Base-by-base conservation (phyloP, 2,888 invertebrate genomes). In the Temnothorax ravouxi region DNA sequence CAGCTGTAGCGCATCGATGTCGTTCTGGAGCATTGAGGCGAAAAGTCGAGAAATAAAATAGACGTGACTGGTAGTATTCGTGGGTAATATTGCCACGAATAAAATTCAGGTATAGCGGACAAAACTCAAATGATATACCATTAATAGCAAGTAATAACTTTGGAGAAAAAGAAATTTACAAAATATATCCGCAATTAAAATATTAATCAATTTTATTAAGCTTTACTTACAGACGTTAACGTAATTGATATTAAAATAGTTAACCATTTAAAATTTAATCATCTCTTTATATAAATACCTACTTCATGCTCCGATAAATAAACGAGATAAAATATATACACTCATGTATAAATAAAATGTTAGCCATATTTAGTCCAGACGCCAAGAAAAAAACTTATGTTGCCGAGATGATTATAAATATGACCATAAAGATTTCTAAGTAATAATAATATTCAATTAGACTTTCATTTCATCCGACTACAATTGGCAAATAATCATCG, bases 1-100 rank as follows among this genome's bases (percentile, higher is more conserved):
- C 69, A 79, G 69, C 69, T 79, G 69, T 21, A 59, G 54, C 79
- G 79, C 79, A 56, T 56, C 79, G 79, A 79, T 79, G 79, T 59
- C 69, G 69, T 69, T 69, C 15, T 34, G 56, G 15, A 56, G 79
- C 56, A 69, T 15, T 21, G 69, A 56, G 18, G 69, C 79, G 69
- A 69, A 79, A 79, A 79, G 79, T 69, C 56, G 56, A 56, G 69
- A 56, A 79, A 79, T 79, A 79, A 79, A 79, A 6, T 59, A 59
- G 56, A 59, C 15, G 34, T 69, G 56, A 79, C 41, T 69, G 54
- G 76, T 67, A 66, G 41, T 29, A 69, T 56, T 56, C 44, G 79
- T n/a, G 56, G 79, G 9, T 21, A 56, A 67, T 66, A 66, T 21
- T 29, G 15, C 8, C 15, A 34, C 44, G 54, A 67, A 56, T 18